Evolutionary conservation across 2,888 invertebrate species (phyloP).

Genomic region (Chrysodeixis includens): DNA sequence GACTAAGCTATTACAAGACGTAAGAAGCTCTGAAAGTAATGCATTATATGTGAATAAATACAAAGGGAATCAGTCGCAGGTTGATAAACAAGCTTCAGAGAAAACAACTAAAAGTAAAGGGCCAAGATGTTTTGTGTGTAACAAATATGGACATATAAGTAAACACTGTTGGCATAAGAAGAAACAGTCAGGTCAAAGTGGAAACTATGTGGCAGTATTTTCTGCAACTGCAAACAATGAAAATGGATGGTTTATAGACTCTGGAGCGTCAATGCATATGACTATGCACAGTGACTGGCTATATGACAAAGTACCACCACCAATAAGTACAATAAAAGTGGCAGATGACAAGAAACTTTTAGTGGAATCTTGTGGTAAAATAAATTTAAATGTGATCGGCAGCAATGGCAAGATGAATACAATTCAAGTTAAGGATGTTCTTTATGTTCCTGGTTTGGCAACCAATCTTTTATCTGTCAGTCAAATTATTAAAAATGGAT

Average conservation of each 20-base stretch:
- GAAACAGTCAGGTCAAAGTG: not conserved
- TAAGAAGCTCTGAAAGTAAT: conserved; percentile 9
- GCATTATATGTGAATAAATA: conserved; percentile 19
- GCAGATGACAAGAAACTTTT: conserved; percentile 47
- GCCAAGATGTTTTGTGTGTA: conserved; percentile 51
- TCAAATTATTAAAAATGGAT: conserved; percentile 20
- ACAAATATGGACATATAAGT: conserved; percentile 30
- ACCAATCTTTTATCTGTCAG: conserved; percentile 23
- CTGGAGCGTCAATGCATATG: conserved; percentile 35
- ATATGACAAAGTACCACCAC: conserved; percentile 22
- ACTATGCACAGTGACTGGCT: conserved; percentile 45
- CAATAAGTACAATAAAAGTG: conserved; percentile 44
- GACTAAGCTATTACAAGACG: conserved; percentile 38
- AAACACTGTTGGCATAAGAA: conserved; percentile 36
- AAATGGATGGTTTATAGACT: conserved; percentile 16
- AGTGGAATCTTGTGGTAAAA: conserved; percentile 19
- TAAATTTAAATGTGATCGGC: conserved; percentile 16
- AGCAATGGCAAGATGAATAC: conserved; percentile 17
- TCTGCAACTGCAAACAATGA: conserved; percentile 26
- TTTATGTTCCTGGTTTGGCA: conserved; percentile 22
- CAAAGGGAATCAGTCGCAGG: too few relatives aligned
- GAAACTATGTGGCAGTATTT: conserved; percentile 50
- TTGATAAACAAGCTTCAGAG: conserved; percentile 19
- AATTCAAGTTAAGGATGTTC: conserved; percentile 48
- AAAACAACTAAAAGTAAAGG: conserved; percentile 26